Base-by-base conservation (phyloP, 1,140 invertebrate genomes). In the Anthonomus grandis region DNA sequence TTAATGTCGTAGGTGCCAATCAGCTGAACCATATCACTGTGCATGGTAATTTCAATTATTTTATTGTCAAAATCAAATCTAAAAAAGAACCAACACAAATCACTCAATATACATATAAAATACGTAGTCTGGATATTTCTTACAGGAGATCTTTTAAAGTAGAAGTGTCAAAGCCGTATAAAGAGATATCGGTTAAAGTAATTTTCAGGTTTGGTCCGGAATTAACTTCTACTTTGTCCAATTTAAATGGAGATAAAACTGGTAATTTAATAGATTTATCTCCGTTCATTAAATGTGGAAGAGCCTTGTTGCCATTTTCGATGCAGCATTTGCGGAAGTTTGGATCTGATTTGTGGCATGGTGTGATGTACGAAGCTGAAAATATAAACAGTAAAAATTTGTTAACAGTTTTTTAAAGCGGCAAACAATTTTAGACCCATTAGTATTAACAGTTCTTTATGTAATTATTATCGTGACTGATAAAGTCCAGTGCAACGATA, bases 1-100 rank as follows among this genome's bases (percentile, higher is more conserved):
- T 66, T 52, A 15, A 75, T 68, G 1, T 66, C 60, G 60, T 78
- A 77, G 19, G 68, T 53, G n/a, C 71, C 69, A 6, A 71, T 41
- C 3, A 57, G 1, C 4, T 19, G 6, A 15, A 15, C 36, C 2
- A 9, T 31, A 2, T 31, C 15, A 21, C 23, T 13, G 17, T 23
- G 9, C 5, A 57, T 5, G 3, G 24, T 17, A 0, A 57, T 17
- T 2, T n/a, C 9, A 2, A 49, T 23, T 10, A 6, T 48, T 19
- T 41, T 31, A 4, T 25, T 4, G 9, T 25, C 34, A 41, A 57
- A 57, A 13, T 57, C 54, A 8, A 49, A 23, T 0, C 54, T 57
- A 49, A 25, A 57, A 48, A 36, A 31, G 9, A 22, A 38, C 13
- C 5, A 38, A 38, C n/a, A n/a, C n/a, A n/a, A n/a, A n/a, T 31